Conservation (phyloP, 1,140 invertebrate species). For the Chrysomallon squamiferum region DNA sequence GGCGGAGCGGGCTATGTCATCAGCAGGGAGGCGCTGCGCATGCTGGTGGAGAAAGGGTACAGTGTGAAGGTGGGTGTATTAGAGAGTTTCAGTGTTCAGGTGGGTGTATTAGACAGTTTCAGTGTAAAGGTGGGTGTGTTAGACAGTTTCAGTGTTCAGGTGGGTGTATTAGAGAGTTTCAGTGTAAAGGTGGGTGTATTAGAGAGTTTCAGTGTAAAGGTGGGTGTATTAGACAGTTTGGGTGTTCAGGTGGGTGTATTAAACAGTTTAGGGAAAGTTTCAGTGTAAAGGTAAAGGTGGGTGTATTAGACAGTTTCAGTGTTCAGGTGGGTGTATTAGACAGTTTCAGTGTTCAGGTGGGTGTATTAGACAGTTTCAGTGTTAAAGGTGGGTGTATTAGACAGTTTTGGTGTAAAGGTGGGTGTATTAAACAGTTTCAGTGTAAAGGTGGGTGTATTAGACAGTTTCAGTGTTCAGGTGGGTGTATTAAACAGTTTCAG, state of each 20-base stretch:
- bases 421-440: background rate
- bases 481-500: too few species aligned
- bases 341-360: background rate
- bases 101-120: background rate
- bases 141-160: background rate
- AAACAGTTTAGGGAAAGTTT: background rate
- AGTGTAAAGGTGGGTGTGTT: background rate
- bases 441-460: too few species aligned
- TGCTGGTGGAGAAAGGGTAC: constrained; percentile 40
- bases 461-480: too few species aligned
- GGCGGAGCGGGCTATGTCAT: constrained; percentile 78
- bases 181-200: constrained; percentile 66
- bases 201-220: background rate
- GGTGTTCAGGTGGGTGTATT: background rate
- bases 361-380: background rate
- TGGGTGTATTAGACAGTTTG: background rate
- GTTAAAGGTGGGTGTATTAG: background rate
- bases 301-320: background rate
- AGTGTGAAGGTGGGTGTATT: constrained; percentile 66
- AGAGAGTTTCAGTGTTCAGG: background rate
- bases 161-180: background rate
- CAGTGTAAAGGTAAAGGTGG: constrained; percentile 64
- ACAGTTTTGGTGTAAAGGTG: background rate
- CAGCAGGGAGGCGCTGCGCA: constrained; percentile 64
- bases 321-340: background rate